These are phyloP conservation scores for Harpegnathos saltator DNA, from an alignment of 1,140 invertebrate genomes.

Conservation along the genomic window DNA sequence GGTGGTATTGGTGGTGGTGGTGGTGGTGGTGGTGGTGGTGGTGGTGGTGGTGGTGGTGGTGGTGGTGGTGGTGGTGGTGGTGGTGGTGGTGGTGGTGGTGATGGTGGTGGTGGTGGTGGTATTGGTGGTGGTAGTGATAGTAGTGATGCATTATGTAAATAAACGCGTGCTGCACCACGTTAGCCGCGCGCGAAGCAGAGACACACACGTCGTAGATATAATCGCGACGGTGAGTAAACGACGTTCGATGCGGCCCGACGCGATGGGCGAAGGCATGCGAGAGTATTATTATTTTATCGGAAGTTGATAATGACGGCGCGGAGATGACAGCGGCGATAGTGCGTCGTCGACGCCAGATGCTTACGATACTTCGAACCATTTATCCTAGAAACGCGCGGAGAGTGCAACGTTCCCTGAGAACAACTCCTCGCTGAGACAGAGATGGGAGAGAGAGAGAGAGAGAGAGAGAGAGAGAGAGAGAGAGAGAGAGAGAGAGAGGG, in stretches of 20 bases:
- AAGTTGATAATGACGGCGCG: conserved; percentile 44
- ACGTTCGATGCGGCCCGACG: conserved; percentile 17
- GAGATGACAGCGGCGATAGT: conserved; percentile 51
- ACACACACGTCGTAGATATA: conserved; percentile 33
- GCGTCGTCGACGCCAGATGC: conserved; percentile 46
- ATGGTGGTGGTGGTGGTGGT: too few relatives aligned
- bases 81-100: background rate
- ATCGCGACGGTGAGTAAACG: conserved; percentile 48
- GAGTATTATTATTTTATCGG: conserved; percentile 57
- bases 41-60: too few relatives aligned
- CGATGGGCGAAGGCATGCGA: conserved; percentile 48
- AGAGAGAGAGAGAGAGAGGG: too few relatives aligned
- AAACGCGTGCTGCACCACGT: conserved; percentile 60
- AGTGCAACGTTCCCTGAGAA: conserved; percentile 6
- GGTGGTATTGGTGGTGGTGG: background rate
- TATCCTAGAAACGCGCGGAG: background rate
- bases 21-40: too few relatives aligned
- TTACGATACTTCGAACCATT: conserved; percentile 15
- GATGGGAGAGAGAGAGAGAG: too few relatives aligned
- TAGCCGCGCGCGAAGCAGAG: conserved; percentile 51
- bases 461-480: too few relatives aligned
- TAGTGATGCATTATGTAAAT: conserved; percentile 52
- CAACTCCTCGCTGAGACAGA: too few relatives aligned
- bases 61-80: background rate
- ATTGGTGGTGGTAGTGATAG: too few relatives aligned